Evolutionary conservation across 2,888 invertebrate species (phyloP).

Genomic region (Pemphredon lugubris): DNA sequence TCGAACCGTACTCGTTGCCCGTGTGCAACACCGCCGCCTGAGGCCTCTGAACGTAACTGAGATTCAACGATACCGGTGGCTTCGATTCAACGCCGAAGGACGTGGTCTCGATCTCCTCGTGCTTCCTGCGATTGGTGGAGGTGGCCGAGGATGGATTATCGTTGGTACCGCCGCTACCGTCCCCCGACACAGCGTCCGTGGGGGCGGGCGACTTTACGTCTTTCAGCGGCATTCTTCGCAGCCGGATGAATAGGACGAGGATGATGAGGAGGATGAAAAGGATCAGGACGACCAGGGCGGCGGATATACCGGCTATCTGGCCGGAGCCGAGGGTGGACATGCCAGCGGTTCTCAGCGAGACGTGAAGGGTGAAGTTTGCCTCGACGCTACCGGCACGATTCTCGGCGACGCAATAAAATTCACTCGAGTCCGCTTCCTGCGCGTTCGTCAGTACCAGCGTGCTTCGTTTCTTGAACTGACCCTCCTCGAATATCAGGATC

Average conservation of each 20-base stretch:
- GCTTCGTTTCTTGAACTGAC: conserved; percentile 89
- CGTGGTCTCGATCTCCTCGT: conserved; percentile 75
- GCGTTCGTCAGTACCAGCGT: conserved; percentile 90
- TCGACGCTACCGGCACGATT: conserved; percentile 94
- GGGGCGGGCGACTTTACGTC: conserved; percentile 87
- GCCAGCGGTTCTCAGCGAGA: conserved; percentile 89
- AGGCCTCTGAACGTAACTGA: conserved; percentile 76
- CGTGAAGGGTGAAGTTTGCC: conserved; percentile 93
- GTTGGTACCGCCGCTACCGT: conserved; percentile 69
- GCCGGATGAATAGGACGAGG: conserved; percentile 88
- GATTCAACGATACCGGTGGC: conserved; percentile 72
- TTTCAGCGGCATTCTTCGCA: conserved; percentile 88
- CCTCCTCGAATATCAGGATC: conserved; percentile 89
- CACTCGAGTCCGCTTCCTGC: conserved; percentile 91
- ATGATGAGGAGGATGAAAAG: conserved; percentile 88
- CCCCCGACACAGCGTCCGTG: conserved; percentile 82
- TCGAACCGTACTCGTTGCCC: conserved; percentile 82
- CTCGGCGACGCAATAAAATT: conserved; percentile 94
- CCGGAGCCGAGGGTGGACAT: conserved; percentile 92
- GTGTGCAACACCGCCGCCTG: conserved; percentile 71
- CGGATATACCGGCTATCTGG: conserved; percentile 92
- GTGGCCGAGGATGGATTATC: conserved; percentile 60
- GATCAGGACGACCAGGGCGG: conserved; percentile 90
- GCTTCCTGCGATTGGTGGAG: conserved; percentile 67
- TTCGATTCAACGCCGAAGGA: conserved; percentile 73